These are phyloP conservation scores for Apogon talboti DNA, from an alignment of 2,797 vertebrate genomes.

Conservation along the genomic window DNA sequence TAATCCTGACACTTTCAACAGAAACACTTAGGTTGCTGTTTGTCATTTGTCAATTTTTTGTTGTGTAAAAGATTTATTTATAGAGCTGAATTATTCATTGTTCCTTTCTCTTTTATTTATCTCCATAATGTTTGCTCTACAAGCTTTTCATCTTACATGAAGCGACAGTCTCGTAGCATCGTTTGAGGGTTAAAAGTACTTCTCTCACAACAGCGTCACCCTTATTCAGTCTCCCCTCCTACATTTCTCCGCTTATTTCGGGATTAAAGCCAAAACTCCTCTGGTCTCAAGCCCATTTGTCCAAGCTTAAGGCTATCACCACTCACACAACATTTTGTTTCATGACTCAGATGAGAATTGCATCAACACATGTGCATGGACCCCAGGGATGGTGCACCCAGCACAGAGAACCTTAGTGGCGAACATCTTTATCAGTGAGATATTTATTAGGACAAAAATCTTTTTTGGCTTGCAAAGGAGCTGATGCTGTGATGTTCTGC, in stretches of 20 bases:
- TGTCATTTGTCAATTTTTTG: constrained; percentile 19
- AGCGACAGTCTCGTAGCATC: neutral
- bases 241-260: constrained; percentile 14
- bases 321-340: constrained; percentile 15
- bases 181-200: constrained; percentile 29
- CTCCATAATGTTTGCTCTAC: constrained; percentile 10
- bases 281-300: constrained; percentile 32
- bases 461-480: constrained; percentile 67
- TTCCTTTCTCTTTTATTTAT: constrained; percentile 8
- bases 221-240: constrained; percentile 33
- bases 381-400: constrained; percentile 1
- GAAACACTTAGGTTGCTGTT: constrained; percentile 18
- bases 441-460: constrained; percentile 63
- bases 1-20: constrained; percentile 15
- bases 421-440: constrained; percentile 35
- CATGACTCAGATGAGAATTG: constrained; percentile 32
- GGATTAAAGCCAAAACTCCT: constrained; percentile 35
- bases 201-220: constrained; percentile 15
- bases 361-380: constrained; percentile 28
- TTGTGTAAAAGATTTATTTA: constrained; percentile 2
- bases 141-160: neutral
- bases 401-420: constrained; percentile 9
- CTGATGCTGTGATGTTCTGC: constrained; percentile 61
- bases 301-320: constrained; percentile 26
- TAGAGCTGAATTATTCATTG: constrained; percentile 31